phyloP scores from a whole-genome alignment of 2,113 vertebrate species.

The Danionella cerebrum region DNA sequence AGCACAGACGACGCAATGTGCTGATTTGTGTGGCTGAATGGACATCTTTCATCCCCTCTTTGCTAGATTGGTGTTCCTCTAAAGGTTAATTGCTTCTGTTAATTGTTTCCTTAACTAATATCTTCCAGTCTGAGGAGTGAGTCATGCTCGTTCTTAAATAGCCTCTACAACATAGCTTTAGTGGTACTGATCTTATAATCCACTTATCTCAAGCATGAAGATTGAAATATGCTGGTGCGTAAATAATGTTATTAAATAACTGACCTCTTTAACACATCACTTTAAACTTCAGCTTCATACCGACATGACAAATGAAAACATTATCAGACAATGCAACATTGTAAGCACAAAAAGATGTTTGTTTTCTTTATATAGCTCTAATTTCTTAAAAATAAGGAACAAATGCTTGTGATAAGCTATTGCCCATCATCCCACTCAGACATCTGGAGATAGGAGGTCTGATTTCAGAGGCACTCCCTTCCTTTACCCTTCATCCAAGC shows the following conservation, averaged over 20 bases:
- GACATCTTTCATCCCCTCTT: conserved; percentile 56
- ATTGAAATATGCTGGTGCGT: conserved; percentile 46
- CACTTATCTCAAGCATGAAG: too few relatives aligned
- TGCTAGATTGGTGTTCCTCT: conserved; percentile 55
- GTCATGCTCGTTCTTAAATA: conserved; percentile 59
- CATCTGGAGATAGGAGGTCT: conserved; percentile 25
- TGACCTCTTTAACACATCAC: too few relatives aligned
- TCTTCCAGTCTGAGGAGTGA: conserved; percentile 46
- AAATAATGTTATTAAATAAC: too few relatives aligned
- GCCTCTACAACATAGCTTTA: conserved; percentile 40
- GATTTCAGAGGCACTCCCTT: not conserved
- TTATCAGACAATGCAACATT: too few relatives aligned
- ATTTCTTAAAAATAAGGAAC: conserved; percentile 30
- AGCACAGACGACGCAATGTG: conserved; percentile 43
- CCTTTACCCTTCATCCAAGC: not conserved
- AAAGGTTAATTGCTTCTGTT: conserved; percentile 67
- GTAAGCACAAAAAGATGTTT: too few relatives aligned
- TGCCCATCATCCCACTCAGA: not conserved
- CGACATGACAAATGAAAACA: too few relatives aligned
- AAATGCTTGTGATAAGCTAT: conserved; percentile 17
- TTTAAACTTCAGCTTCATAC: not conserved
- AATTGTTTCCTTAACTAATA: conserved; percentile 62
- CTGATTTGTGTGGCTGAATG: conserved; percentile 58
- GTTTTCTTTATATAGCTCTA: too few relatives aligned
- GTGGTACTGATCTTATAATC: too few relatives aligned